phyloP scores from a whole-genome alignment of 2,113 vertebrate genomes.

The Coracopsis vasa region DNA sequence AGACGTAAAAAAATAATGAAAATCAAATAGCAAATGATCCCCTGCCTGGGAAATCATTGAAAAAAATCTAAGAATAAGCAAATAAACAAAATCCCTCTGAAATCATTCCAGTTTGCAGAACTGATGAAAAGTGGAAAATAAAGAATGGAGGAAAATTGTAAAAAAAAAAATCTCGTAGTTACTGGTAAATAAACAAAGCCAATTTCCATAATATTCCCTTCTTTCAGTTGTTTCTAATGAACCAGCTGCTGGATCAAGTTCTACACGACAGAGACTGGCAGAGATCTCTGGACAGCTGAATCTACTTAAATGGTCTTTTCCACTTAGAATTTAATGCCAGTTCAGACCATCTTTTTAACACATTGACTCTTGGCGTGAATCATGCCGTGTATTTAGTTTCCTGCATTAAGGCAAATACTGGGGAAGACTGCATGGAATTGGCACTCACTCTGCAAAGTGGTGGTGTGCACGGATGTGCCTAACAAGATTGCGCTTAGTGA shows the following conservation, averaged over 20 bases:
- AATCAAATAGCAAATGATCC: neutral
- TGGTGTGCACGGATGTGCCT: neutral
- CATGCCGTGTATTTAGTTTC: neutral
- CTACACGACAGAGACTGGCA: neutral
- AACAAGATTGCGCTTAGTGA: neutral
- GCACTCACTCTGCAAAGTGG: neutral
- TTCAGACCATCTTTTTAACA: constrained; percentile 35
- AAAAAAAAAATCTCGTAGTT: neutral
- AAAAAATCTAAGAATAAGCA: neutral
- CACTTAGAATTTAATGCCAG: constrained; percentile 4
- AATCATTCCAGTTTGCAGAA: neutral
- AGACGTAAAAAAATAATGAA: neutral
- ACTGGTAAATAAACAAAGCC: neutral
- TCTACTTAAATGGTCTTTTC: constrained; percentile 44
- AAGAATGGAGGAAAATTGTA: neutral
- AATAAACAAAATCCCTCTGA: neutral
- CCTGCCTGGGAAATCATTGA: neutral
- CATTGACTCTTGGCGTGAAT: neutral
- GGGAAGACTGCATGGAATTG: neutral
- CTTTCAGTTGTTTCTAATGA: constrained; percentile 17
- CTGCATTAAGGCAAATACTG: neutral
- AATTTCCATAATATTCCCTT: neutral
- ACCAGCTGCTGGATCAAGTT: neutral
- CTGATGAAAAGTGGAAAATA: neutral
- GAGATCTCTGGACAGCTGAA: constrained; percentile 19